These are phyloP conservation scores for Micrasema longulum DNA, from an alignment of 1,140 invertebrate species.

Conservation along the genomic window DNA sequence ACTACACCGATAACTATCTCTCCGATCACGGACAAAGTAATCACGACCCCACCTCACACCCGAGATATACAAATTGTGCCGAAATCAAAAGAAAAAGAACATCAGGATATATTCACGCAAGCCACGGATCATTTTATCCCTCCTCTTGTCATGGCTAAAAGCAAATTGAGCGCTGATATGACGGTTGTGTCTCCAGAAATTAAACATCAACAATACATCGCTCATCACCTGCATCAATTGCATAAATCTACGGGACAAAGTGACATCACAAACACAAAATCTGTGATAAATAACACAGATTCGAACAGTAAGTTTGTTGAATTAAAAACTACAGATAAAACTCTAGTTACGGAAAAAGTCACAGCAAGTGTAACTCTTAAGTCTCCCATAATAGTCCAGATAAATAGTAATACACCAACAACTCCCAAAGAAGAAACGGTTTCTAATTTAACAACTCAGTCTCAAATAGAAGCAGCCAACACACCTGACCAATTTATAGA, in stretches of 20 bases:
- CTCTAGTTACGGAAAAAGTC: conserved; percentile 1
- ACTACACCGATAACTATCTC: conserved; percentile 10
- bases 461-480: neutral
- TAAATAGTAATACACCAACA: neutral
- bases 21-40: conserved; percentile 22
- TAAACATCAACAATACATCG: conserved; percentile 64
- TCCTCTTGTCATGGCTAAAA: conserved; percentile 67
- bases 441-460: neutral
- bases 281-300: conserved; percentile 21
- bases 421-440: too few species aligned
- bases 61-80: conserved; percentile 34
- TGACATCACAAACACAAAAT: conserved; percentile 13
- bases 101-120: conserved; percentile 64
- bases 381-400: neutral
- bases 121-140: conserved; percentile 67
- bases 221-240: conserved; percentile 52
- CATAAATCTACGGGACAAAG: conserved; percentile 13
- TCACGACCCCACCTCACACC: conserved; percentile 21
- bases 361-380: neutral
- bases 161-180: conserved; percentile 66
- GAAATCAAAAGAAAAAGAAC: conserved; percentile 60
- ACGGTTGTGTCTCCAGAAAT: conserved; percentile 64
- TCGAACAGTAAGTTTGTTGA: conserved; percentile 5
- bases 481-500: neutral
- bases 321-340: neutral